Evolutionary conservation across 2,797 vertebrate genomes (phyloP).

Genomic region (Acanthiza pusilla): DNA sequence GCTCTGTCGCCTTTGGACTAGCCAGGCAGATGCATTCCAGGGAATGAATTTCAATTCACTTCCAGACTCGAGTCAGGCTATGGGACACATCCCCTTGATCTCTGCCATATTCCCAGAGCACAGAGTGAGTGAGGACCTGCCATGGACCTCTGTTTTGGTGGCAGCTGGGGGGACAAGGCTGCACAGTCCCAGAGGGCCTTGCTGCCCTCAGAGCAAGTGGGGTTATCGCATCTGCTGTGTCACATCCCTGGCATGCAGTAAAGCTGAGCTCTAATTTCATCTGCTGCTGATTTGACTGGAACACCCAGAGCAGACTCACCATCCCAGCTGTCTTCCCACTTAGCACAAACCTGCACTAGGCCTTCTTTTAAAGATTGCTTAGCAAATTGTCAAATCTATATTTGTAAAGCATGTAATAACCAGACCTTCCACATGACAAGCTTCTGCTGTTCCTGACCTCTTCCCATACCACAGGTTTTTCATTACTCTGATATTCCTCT

Average conservation of each 20-base stretch:
- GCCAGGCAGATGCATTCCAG: not conserved
- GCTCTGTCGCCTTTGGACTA: not conserved
- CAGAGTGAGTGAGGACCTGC: not conserved
- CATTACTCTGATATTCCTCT: not conserved
- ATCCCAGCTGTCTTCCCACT: not conserved
- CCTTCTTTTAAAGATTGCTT: not conserved
- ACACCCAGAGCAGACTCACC: not conserved
- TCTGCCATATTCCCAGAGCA: rapidly evolving
- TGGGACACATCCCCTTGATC: rapidly evolving
- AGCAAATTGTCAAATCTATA: not conserved
- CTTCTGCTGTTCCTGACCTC: not conserved
- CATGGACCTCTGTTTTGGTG: rapidly evolving
- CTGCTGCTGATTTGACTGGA: not conserved
- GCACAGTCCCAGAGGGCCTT: not conserved
- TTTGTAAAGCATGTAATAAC: not conserved
- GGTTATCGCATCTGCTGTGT: not conserved
- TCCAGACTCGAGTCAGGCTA: not conserved
- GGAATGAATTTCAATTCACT: not conserved
- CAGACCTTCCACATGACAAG: not conserved
- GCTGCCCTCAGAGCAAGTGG: not conserved
- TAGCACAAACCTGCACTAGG: not conserved
- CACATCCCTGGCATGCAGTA: not conserved
- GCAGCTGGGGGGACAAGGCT: not conserved
- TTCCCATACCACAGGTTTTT: not conserved
- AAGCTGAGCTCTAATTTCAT: not conserved